Base-by-base conservation (phyloP, 2,888 invertebrate species). In the Drosophila emarginata region DNA sequence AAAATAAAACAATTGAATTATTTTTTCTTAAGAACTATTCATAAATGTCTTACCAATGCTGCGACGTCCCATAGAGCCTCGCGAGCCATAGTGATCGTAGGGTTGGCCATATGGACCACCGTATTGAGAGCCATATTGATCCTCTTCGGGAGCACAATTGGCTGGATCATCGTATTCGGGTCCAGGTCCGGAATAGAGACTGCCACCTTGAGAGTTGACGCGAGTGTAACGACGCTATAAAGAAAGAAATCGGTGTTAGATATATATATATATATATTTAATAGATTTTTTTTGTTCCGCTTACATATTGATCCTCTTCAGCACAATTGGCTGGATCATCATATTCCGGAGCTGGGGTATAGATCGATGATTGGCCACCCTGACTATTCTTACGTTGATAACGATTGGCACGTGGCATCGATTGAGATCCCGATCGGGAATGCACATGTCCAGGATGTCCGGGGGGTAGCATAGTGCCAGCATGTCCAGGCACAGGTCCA, bases 111-210 rank as follows among this genome's bases (percentile, higher is more conserved):
- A 95, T 71, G 94, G 94, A 21, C 91, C 92, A 52, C 92, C 92
- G 91, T 97, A 97, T 83, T 97, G 96, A 84, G 96, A 96, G 84
- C 97, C 96, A 92, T 97, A 97, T 87, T 97, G 97, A 91, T 97
- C 97, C 91, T 97, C 97, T 91, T 97, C 97, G 57, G 96, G 96
- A 15, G 96, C 96, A 92, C 97, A 97, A 91, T 97, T 97, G 6
- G 97, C 97, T 39, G 97, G 97, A 92, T 97, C 97, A 91, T 97
- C 97, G 92, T 97, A 97, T 93, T 97, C 97, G 66, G 97, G 97
- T 74, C 96, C 95, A 76, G 94, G 94, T 4, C 92, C 92, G n/a
- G 91, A 92, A 90, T 94, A 94, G 91, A 94, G 93, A 76, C 94
- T 94, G 56, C 94, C 94, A 66, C 93, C 93, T 83, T 93, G 93